phyloP scores from a whole-genome alignment of 2,113 vertebrate species.

The Heterotis niloticus region DNA sequence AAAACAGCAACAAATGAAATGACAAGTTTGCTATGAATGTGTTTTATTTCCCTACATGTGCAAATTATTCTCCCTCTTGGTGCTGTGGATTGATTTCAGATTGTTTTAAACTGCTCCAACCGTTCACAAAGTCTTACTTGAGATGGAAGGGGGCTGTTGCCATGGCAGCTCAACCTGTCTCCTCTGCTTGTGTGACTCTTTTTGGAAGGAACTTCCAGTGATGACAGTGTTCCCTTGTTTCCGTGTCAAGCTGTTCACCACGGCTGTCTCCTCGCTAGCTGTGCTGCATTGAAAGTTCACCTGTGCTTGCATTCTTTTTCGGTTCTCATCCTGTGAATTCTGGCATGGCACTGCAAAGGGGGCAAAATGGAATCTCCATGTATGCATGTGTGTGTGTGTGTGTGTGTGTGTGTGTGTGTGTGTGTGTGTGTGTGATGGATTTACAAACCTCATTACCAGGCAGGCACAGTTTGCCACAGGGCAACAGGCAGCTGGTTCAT shows the following conservation, averaged over 20 bases:
- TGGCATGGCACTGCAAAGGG: background rate
- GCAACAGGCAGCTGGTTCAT: background rate
- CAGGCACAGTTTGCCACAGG: background rate
- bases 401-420: background rate
- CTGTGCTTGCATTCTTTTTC: background rate
- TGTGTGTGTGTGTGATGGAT: conserved; percentile 1
- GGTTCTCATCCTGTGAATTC: too few relatives aligned
- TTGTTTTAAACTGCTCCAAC: background rate
- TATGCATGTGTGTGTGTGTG: background rate
- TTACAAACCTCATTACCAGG: background rate
- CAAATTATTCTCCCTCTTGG: conserved; percentile 11
- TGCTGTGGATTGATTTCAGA: background rate
- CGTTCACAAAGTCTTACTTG: background rate
- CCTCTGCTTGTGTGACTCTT: conserved; percentile 8
- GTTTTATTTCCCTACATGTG: conserved; percentile 13
- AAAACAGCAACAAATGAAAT: conserved; percentile 15
- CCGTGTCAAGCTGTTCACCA: background rate
- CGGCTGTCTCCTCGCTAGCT: background rate
- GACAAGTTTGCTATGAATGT: conserved; percentile 6
- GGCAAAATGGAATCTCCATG: too few relatives aligned
- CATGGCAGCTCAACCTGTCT: conserved; percentile 43
- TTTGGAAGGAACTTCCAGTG: conserved; percentile 8
- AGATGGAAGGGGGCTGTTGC: conserved; percentile 34
- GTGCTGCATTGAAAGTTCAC: background rate
- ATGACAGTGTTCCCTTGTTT: conserved; percentile 1